phyloP scores from a whole-genome alignment of 2,888 invertebrate genomes.

The Dichetophora obliterata region DNA sequence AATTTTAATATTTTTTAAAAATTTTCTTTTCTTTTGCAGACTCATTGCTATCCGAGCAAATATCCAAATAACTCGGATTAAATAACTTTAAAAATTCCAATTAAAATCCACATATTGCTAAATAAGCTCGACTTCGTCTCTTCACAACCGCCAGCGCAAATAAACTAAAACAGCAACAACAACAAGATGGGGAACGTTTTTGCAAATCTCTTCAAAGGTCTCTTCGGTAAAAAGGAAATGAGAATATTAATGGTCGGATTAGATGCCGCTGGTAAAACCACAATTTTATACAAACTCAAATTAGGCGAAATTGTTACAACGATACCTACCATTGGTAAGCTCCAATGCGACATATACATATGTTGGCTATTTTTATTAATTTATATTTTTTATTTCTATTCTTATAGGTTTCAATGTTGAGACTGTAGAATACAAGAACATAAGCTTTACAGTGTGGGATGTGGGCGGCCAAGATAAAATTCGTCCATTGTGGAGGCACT shows the following conservation, averaged over 20 bases:
- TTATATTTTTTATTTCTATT: background rate
- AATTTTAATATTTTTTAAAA: background rate
- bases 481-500: conserved; percentile 97
- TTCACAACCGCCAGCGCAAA: conserved; percentile 45
- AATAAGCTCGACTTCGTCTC: conserved; percentile 27
- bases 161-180: conserved; percentile 25
- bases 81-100: conserved; percentile 48
- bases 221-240: conserved; percentile 99
- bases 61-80: conserved; percentile 41
- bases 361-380: background rate
- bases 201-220: conserved; percentile 97
- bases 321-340: conserved; percentile 94
- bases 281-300: conserved; percentile 99
- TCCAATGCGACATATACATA: background rate
- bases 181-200: conserved; percentile 95
- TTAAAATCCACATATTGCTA: conserved; percentile 44
- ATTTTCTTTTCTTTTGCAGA: conserved; percentile 34
- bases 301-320: conserved; percentile 99
- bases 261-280: conserved; percentile 99
- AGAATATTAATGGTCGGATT: conserved; percentile 99
- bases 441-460: conserved; percentile 98
- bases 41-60: conserved; percentile 34
- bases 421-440: conserved; percentile 99
- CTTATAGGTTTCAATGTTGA: conserved; percentile 93
- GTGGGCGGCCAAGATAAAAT: conserved; percentile 99